These are phyloP conservation scores for Equus quagga DNA, from an alignment of 2,113 vertebrate genomes.

Conservation along the genomic window DNA sequence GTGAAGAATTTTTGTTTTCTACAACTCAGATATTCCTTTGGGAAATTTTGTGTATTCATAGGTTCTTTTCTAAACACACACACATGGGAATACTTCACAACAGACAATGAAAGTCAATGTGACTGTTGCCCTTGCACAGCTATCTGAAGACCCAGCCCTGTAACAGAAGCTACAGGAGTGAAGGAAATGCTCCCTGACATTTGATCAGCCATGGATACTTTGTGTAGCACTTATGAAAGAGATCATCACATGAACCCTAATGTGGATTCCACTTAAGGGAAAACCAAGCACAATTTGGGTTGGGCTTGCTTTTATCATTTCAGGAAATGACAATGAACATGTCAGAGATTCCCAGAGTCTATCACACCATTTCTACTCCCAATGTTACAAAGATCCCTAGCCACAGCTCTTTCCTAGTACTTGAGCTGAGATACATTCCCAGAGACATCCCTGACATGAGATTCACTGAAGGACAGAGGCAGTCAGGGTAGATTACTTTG, in stretches of 20 bases:
- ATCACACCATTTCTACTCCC: neutral
- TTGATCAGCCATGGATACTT: neutral
- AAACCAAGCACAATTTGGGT: neutral
- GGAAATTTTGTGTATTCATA: neutral
- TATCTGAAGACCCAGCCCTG: neutral
- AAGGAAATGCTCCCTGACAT: neutral
- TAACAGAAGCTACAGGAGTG: neutral
- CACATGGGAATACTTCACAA: fast-evolving
- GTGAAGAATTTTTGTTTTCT: neutral
- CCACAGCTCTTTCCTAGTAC: neutral
- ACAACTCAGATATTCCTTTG: neutral
- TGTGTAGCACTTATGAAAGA: neutral
- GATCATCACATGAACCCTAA: neutral
- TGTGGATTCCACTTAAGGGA: neutral
- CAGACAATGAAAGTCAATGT: neutral
- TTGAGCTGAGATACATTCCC: neutral
- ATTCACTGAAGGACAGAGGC: neutral
- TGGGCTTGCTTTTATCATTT: neutral
- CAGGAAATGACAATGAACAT: neutral
- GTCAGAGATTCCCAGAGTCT: neutral
- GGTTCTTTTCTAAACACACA: neutral
- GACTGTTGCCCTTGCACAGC: neutral
- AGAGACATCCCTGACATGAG: neutral
- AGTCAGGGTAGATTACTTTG: neutral
- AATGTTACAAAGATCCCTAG: neutral